phyloP scores from a whole-genome alignment of 2,113 vertebrate species.

The Perca fluviatilis region DNA sequence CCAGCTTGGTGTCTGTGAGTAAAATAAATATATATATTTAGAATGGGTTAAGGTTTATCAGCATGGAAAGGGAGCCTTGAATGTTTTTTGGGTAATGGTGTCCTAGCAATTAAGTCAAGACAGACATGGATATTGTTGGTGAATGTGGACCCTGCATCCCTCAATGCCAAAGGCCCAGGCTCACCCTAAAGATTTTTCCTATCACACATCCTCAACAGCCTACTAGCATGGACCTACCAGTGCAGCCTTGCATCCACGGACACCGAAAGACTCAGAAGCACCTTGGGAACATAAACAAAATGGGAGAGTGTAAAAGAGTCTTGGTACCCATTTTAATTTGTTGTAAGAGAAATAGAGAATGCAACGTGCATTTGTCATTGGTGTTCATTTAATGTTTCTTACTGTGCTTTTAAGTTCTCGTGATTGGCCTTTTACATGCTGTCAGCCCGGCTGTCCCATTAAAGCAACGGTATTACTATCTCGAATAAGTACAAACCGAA shows the following conservation, averaged over 20 bases:
- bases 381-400: conserved; percentile 70
- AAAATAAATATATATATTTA: conserved; percentile 8
- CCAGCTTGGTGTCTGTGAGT: conserved; percentile 32
- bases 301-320: conserved; percentile 29
- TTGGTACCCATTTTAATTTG: conserved; percentile 54
- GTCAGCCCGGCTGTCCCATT: conserved; percentile 82
- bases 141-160: conserved; percentile 74
- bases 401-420: conserved; percentile 74
- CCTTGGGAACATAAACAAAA: conserved; percentile 54
- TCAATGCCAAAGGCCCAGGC: conserved; percentile 78
- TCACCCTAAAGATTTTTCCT: conserved; percentile 46
- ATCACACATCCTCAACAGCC: conserved; percentile 56
- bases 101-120: conserved; percentile 52
- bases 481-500: conserved; percentile 30
- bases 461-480: conserved; percentile 81
- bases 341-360: conserved; percentile 62
- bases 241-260: conserved; percentile 58
- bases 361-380: conserved; percentile 55
- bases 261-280: conserved; percentile 51
- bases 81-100: conserved; percentile 76
- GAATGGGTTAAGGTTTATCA: conserved; percentile 44
- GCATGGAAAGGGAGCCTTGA: conserved; percentile 76
- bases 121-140: conserved; percentile 52
- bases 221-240: conserved; percentile 67
- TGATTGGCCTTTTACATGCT: conserved; percentile 82